Conservation (phyloP, 2,113 vertebrate species). For the Sigmodon hispidus region DNA sequence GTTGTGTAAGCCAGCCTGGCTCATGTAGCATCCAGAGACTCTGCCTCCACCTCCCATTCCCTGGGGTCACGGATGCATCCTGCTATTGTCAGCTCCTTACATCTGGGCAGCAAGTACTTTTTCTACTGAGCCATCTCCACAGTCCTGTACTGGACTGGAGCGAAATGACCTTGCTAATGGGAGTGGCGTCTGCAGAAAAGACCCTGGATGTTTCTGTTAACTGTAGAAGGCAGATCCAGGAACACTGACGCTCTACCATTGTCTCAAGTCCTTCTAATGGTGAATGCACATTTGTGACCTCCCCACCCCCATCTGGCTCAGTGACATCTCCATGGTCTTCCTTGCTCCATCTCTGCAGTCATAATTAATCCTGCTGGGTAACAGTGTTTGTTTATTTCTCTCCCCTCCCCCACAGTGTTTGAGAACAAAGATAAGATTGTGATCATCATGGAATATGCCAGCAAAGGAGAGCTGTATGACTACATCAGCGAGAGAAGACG, state of each 20-base stretch:
- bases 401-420: slow-evolving; percentile 89
- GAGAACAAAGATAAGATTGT: slow-evolving; percentile 99
- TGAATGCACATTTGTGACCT: neutral
- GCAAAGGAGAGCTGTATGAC: slow-evolving; percentile 97
- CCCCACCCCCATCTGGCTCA: rapidly evolving
- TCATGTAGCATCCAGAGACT: neutral
- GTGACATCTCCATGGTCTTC: neutral
- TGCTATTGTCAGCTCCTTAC: neutral
- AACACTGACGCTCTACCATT: rapidly evolving
- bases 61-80: neutral
- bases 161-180: neutral
- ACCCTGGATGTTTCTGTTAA: neutral
- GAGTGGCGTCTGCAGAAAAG: neutral
- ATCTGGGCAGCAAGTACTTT: neutral
- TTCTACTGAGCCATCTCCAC: neutral
- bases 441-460: slow-evolving; percentile 97
- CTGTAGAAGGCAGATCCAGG: rapidly evolving
- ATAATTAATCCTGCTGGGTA: neutral
- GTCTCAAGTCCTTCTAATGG: rapidly evolving
- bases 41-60: neutral
- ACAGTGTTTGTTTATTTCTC: slow-evolving; percentile 34
- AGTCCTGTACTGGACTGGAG: neutral
- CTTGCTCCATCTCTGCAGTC: neutral
- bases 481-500: slow-evolving; percentile 96
- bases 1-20: neutral